Evolutionary conservation across 2,113 vertebrate species (phyloP), one percentile per base, ranked within the genome.

Genomic region (Psammodynastes pulverulentus): DNA sequence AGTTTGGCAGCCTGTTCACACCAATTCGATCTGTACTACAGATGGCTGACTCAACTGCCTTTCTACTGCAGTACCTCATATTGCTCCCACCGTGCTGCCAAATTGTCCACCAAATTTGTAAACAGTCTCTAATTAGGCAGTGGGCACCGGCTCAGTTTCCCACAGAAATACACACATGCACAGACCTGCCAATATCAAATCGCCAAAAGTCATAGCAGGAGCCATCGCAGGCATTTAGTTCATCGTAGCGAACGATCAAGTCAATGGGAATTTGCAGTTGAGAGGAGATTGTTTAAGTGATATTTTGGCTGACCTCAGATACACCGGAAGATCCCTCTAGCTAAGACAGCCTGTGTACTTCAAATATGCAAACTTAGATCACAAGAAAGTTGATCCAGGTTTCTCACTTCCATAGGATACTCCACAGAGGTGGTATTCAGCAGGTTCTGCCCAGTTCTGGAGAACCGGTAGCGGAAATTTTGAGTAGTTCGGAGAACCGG

Each of bases 21-120:
- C 91, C 91, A 89, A 62, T 92, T 92, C 72, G 79, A 58, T 92
- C 91, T 89, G 72, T 58, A 58, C 87, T 85, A 58, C 91, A 92
- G 91, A 92, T 92, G 91, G 91, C 91, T 89, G 87, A 85, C 52
- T 85, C 91, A 92, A 92, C 87, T 92, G 91, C 91, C 87, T 89
- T 92, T 92, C 91, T 89, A 72, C 87, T 89, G 84, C 87, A 86
- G 45, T 89, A 85, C 87, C 85, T 92, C 91, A 89, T 92, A 92
- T 92, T 92, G 89, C 72, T 92, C 91, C 91, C 91, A 39, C 13
- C 39, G 39, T 39, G 72, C 87, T 92, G 91, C 91, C 91, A 92
- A 92, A 92, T 89, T 84, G 72, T 89, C 91, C 91, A 92, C 91
- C 91, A 92, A 89, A 92, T 92, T 92, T 92, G 91, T 92, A 92